Percentiles rank a stretch among this genome's conserved stretches.
These are phyloP conservation scores for Serinus canaria DNA, from an alignment of 2,113 vertebrate genomes.

Conservation along the genomic window DNA sequence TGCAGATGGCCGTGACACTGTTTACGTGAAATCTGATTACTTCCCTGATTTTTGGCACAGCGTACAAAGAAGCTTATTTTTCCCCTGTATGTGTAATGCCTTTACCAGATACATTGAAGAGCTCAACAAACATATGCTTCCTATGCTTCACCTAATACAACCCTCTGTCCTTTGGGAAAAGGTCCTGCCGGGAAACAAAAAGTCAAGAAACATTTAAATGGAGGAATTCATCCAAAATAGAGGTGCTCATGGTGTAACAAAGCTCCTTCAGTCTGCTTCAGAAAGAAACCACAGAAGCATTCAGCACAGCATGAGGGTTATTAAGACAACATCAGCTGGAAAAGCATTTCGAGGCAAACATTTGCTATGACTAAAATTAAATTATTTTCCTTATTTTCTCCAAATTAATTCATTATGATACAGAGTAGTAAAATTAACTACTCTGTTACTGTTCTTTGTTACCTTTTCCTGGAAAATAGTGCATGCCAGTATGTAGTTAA, in stretches of 20 bases:
- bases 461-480: background rate
- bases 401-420: background rate
- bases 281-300: background rate
- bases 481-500: background rate
- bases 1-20: conserved; percentile 62
- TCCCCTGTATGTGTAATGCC: conserved; percentile 55
- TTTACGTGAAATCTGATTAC: conserved; percentile 67
- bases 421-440: background rate
- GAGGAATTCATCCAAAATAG: background rate
- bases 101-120: conserved; percentile 53
- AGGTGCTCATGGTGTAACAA: background rate
- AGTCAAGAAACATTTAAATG: background rate
- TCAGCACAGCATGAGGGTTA: background rate
- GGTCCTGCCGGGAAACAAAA: background rate
- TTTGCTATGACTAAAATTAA: background rate
- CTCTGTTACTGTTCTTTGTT: background rate
- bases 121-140: conserved; percentile 62
- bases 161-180: conserved; percentile 47
- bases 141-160: conserved; percentile 57
- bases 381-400: background rate
- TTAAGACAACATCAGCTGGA: background rate
- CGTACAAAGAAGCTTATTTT: conserved; percentile 46
- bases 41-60: conserved; percentile 49
- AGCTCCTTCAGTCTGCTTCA: background rate
- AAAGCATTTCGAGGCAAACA: background rate